A percentile compares a stretch with the other conserved stretches of the same genome.
phyloP scores from a whole-genome alignment of 92 coral and sea anemone genomes.

The Umimayanthus chanpuru region DNA sequence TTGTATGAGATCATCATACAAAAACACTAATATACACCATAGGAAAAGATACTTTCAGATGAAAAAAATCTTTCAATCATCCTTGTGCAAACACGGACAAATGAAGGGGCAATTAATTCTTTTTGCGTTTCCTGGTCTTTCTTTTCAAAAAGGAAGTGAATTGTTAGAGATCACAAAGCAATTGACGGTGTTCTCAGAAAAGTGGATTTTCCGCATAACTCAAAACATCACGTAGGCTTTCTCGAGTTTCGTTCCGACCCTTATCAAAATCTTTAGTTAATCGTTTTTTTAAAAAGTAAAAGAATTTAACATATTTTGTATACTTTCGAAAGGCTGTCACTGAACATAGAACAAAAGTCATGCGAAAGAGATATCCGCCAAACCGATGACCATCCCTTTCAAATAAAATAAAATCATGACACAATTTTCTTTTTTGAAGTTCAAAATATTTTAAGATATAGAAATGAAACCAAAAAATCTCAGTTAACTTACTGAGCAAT shows the following conservation, averaged over 20 bases:
- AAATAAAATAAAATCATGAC: neutral
- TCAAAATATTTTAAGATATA: neutral
- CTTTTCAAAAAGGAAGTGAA: neutral
- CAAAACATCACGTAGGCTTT: slow-evolving; percentile 10
- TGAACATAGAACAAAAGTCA: neutral
- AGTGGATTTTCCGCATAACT: slow-evolving; percentile 11
- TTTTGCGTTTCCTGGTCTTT: slow-evolving; percentile 1
- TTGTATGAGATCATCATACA: neutral
- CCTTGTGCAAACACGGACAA: slow-evolving; percentile 12
- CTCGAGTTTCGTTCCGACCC: neutral
- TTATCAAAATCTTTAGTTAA: neutral
- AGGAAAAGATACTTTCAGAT: neutral
- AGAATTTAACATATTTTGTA: neutral
- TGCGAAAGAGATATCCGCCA: neutral
- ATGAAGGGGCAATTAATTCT: neutral
- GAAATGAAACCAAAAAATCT: too few species aligned
- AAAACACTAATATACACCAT: neutral
- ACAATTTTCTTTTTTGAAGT: neutral
- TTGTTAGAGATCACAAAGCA: neutral
- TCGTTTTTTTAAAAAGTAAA: neutral
- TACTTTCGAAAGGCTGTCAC: neutral
- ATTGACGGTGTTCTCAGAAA: neutral
- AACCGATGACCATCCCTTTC: neutral
- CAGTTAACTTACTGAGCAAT: too few species aligned
- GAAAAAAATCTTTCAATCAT: neutral